A percentile compares a stretch with the other conserved stretches of the same genome.
Conservation (phyloP, 1,140 invertebrate genomes). For the Bilobella aurantiaca region DNA sequence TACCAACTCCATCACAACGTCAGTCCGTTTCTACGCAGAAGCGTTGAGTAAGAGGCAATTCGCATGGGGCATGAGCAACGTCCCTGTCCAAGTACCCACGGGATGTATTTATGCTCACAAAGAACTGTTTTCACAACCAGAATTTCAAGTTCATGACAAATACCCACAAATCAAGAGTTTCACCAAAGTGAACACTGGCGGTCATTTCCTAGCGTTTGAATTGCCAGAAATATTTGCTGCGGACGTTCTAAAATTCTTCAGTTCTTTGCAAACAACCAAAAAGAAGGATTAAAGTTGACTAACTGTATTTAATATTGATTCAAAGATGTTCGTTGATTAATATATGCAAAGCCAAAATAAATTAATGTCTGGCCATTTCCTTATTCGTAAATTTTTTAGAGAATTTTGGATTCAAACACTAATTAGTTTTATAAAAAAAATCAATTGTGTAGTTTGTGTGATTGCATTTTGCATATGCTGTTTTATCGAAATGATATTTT, state of each 20-base stretch:
- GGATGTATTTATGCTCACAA: not conserved
- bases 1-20: slow-evolving; percentile 40
- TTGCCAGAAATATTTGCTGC: slow-evolving; percentile 4
- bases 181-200: not conserved
- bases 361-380: too few relatives aligned
- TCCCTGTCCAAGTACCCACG: slow-evolving; percentile 5
- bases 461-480: too few relatives aligned
- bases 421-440: too few relatives aligned
- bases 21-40: slow-evolving; percentile 43
- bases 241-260: slow-evolving; percentile 15
- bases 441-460: too few relatives aligned
- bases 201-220: slow-evolving; percentile 12
- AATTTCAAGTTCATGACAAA: not conserved
- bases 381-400: too few relatives aligned
- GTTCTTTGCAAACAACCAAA: not conserved
- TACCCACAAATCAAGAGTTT: not conserved
- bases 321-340: too few relatives aligned
- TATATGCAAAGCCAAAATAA: too few relatives aligned
- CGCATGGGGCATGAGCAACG: not conserved
- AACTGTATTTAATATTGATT: too few relatives aligned
- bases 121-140: not conserved
- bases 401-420: too few relatives aligned
- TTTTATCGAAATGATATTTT: too few relatives aligned
- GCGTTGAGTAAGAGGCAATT: slow-evolving; percentile 37
- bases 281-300: too few relatives aligned